Evolutionary conservation across 2,888 invertebrate species (phyloP), one percentile per base, ranked within the genome.

Genomic region (Eremobia ochroleuca): DNA sequence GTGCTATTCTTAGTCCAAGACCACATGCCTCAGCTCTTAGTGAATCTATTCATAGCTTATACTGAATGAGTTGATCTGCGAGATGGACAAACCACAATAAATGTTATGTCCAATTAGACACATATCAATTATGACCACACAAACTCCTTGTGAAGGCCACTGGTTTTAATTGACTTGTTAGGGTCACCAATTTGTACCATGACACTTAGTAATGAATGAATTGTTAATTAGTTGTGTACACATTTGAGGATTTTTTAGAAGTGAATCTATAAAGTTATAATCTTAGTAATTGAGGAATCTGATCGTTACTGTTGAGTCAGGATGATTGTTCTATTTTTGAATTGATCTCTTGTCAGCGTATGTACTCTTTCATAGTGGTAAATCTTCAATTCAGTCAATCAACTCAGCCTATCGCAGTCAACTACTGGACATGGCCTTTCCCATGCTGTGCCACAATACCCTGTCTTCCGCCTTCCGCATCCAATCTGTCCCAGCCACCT

Each of bases 21-120:
- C 72, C 84, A 84, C 84, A 86, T 86, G 80, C 72, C 65, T 79
- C 69, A 73, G 73, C 59, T 82, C 67, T 84, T 86, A 84, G 73
- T 75, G 74, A 66, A 79, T 83, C 84, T 84, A 84, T 84, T 84
- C 85, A 84, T 84, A 86, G 84, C 65, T 31, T 31, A 55, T n/a
- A 62, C 28, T 84, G 75, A 84, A 84, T 79, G 84, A 73, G 73
- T 73, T 79, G 85, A 86, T 86, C 80, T 75, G 65, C 62, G 8
- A 73, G 69, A 79, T 84, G 87, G 67, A 73, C 81, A 70, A 69
- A 72, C 74, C 58, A 73, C 79, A 80, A 81, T 81, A 79, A 87
- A 77, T 79, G 71, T 85, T 77, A 80, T 72, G 69, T 75, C 43
- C 87, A 89, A 86, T 91, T 89, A 88, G 82, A 87, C 91, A 89